Base-by-base conservation (phyloP, 2,888 invertebrate species). In the Lamellibrachia satsuma region DNA sequence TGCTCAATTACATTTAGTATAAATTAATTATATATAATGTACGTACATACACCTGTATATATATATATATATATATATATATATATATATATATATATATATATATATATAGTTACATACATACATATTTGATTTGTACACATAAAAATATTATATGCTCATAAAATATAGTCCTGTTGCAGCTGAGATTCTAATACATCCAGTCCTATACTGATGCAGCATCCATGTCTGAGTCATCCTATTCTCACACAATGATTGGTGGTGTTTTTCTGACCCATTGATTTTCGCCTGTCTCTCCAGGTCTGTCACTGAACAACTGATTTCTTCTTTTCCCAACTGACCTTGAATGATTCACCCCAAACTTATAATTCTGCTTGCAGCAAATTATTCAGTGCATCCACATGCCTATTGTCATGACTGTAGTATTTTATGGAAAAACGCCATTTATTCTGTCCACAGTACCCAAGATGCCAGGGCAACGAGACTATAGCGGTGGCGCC, bases 401-500 rank as follows among this genome's bases (percentile, higher is more conserved):
- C 22, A 15, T 22, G 55, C 55, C 7, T 75, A n/a, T 75, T 22
- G 75, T 75, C n/a, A 6, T 75, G 75, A n/a, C 75, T 75, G 22
- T 75, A 22, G 22, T 22, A 6, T 75, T 75, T 22, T 15, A n/a
- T n/a, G n/a, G 75, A 22, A 75, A 75, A 0, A 75, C n/a, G 75
- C 75, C 75, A 2, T 75, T 75, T 75, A 6, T 22, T 75, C 75
- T 6, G 75, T 15, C 75, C 22, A 75, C 75, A 75, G 75, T 15
- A 22, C 75, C 75, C 75, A 75, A 75, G 75, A 75, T 75, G 75
- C 75, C 75, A 4, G 75, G 75, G 22, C 75, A 75, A 75, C 75
- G 75, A 75, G 75, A 75, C 75, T 75, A 15, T n/a, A 75, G 75
- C n/a, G 22, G 75, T 75, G 75, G 75, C 22, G 75, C 91, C 91